Evolutionary conservation across 2,888 invertebrate genomes (phyloP), one percentile per base, ranked within the genome.

Genomic region (Diadegma fenestrale): DNA sequence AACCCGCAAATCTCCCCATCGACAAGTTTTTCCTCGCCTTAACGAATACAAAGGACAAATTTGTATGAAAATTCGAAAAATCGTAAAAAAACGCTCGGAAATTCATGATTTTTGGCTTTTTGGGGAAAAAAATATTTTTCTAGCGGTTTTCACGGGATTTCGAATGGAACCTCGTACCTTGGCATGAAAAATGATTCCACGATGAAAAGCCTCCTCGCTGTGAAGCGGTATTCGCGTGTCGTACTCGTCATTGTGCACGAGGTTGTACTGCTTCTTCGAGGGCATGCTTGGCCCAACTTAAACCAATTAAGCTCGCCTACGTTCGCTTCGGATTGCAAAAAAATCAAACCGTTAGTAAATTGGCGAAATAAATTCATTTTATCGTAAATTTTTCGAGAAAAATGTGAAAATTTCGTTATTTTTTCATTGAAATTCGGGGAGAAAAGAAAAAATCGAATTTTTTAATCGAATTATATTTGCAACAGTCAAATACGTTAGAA

Each of bases 141-240:
- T 8, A 19, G 7, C 2, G 6, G 19, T 19, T 51, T 19, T 51
- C 19, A 2, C 51, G 8, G 51, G 51, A 51, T 8, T 51, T 19
- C 19, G 51, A 4, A 0, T 37, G 10, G 19, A 14, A 26, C n/a
- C 72, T 90, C 94, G 95, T 95, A 99, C 99, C 98, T 99, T 99
- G 90, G 98, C 99, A 95, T 98, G 98, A 95, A 99, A 99, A 91
- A 97, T 96, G 94, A 99, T 99, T 90, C 99, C 99, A 94, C 98
- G 98, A 90, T 98, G 97, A 95, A 99, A 99, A 87, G 99, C 99
- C 94, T 99, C 98, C 89, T 99, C 99, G 85, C 98, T 97, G 94
- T 99, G 98, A 89, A 99, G 95, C n/a, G 99, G 99, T 93, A 99
- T 98, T 93, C 98, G 96, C 87, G 98, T 97, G 94, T 99, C 99